Conservation (phyloP, 2,113 vertebrate genomes). For the Tringa solitaria region DNA sequence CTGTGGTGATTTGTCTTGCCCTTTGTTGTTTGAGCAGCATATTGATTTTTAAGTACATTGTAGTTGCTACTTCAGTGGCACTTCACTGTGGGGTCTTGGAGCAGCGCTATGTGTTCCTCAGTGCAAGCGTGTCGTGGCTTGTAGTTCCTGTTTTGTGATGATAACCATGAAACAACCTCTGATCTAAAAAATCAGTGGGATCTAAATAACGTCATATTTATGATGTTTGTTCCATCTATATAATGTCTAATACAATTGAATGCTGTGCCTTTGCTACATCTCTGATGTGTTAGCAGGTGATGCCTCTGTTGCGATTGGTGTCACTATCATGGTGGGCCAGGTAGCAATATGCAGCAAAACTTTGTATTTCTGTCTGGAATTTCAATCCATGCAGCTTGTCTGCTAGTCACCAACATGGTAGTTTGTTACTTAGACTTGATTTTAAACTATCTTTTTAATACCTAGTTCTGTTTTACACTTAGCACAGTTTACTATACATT, state of each 20-base stretch:
- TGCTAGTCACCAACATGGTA: background rate
- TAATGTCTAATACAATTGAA: background rate
- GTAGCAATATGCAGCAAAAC: background rate
- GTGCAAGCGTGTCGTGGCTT: background rate
- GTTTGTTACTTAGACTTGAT: background rate
- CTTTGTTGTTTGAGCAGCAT: background rate
- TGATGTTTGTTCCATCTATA: background rate
- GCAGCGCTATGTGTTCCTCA: rapidly evolving
- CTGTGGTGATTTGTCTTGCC: background rate
- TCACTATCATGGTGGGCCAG: background rate
- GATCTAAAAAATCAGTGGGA: background rate
- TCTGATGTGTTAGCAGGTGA: background rate
- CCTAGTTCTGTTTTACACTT: background rate
- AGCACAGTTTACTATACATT: background rate
- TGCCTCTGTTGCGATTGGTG: background rate
- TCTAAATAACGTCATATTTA: background rate
- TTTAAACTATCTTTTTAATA: background rate
- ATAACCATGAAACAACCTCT: background rate
- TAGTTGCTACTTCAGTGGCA: background rate
- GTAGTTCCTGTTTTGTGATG: background rate
- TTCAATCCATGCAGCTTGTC: background rate
- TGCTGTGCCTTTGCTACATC: background rate
- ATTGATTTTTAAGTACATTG: background rate
- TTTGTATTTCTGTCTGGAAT: background rate
- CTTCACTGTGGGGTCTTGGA: background rate